These are phyloP conservation scores for Hyla sarda DNA, from an alignment of 2,113 vertebrate species.

Conservation along the genomic window DNA sequence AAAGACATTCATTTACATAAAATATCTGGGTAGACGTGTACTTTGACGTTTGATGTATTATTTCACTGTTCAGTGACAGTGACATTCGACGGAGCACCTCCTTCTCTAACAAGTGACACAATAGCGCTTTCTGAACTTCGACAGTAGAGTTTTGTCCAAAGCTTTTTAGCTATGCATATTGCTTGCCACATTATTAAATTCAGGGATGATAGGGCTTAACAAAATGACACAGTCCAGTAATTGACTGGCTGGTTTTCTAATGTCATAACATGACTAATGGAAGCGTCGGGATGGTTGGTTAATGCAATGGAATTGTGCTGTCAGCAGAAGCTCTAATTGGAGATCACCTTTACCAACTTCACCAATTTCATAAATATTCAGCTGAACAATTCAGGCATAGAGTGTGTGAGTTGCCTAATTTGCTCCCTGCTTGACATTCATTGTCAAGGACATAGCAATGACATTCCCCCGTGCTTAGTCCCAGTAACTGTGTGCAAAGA, in stretches of 20 bases:
- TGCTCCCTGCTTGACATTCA: constrained; percentile 48
- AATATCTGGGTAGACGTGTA: neutral
- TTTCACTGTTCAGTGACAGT: neutral
- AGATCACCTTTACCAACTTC: constrained; percentile 66
- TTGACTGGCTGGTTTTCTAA: constrained; percentile 63
- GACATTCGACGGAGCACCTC: neutral
- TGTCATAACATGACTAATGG: constrained; percentile 63
- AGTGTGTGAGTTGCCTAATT: neutral
- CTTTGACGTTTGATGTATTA: constrained; percentile 11
- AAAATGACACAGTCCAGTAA: constrained; percentile 58
- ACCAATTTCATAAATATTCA: constrained; percentile 47
- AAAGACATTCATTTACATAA: neutral
- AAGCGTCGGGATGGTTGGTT: constrained; percentile 60
- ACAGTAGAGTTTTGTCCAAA: neutral
- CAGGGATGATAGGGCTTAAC: constrained; percentile 39
- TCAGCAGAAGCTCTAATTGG: constrained; percentile 69
- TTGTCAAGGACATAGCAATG: constrained; percentile 63
- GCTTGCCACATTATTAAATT: constrained; percentile 44
- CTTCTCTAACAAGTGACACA: constrained; percentile 18
- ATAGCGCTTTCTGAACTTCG: neutral
- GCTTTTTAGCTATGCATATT: constrained; percentile 42
- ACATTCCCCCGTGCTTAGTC: neutral
- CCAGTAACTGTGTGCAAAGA: neutral
- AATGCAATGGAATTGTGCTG: constrained; percentile 64
- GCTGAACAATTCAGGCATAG: constrained; percentile 1